Conservation (phyloP, 2,888 invertebrate species). For the Rhopalosiphum nymphaeae region DNA sequence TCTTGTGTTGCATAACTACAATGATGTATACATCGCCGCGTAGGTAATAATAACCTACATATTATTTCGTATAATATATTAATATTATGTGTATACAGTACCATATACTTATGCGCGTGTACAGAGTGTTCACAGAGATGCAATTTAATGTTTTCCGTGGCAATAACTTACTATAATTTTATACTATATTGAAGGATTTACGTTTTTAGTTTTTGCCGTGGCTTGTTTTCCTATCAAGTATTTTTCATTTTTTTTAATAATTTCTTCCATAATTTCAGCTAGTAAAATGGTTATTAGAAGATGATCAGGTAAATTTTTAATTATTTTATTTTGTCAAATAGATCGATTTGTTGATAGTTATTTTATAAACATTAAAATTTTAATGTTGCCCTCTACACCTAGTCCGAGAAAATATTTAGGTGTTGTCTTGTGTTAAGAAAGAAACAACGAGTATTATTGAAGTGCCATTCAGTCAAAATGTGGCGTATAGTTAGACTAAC, state of each 20-base stretch:
- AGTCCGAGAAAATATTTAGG: background rate
- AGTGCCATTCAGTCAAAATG: background rate
- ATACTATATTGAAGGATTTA: background rate
- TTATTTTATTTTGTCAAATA: too few species aligned
- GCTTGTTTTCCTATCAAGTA: background rate
- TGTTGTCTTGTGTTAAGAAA: background rate
- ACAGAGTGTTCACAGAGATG: background rate
- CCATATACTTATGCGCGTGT: background rate
- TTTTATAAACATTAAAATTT: too few species aligned
- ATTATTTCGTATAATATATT: background rate
- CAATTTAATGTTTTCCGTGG: background rate
- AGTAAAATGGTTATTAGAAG: background rate
- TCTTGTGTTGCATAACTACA: background rate
- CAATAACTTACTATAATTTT: background rate
- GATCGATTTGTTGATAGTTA: background rate
- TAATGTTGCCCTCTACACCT: too few species aligned
- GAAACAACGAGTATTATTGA: background rate
- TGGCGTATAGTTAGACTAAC: background rate
- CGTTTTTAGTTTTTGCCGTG: background rate
- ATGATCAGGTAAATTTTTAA: background rate
- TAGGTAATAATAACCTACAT: background rate
- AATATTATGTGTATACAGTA: background rate
- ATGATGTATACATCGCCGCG: background rate
- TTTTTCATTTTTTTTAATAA: background rate
- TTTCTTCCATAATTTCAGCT: background rate